These are phyloP conservation scores for Cyclophora punctaria DNA, from an alignment of 2,888 invertebrate genomes.

Conservation along the genomic window DNA sequence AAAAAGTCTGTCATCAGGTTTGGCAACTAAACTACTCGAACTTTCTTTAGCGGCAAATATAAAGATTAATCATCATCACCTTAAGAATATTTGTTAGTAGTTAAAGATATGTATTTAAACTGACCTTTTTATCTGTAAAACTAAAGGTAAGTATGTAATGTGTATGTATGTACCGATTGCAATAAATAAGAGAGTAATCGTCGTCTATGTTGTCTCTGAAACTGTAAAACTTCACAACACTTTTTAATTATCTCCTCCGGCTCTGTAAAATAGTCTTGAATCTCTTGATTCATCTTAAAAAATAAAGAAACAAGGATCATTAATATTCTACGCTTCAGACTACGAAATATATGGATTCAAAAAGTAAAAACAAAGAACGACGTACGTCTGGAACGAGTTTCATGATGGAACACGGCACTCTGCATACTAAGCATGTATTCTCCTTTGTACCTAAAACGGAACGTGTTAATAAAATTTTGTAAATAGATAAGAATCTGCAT, in stretches of 20 bases:
- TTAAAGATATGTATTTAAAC: no score
- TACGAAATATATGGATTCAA: no score
- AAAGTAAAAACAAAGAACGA: conserved; percentile 9
- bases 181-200: conserved; percentile 63
- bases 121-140: no score
- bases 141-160: no score
- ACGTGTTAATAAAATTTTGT: neutral
- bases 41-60: no score
- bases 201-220: conserved; percentile 65
- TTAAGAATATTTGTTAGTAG: no score
- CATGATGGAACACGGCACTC: conserved; percentile 60
- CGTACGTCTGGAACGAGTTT: conserved; percentile 65
- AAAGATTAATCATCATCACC: no score
- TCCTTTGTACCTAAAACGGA: conserved; percentile 49
- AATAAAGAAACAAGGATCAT: neutral
- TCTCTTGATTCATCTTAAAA: conserved; percentile 66
- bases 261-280: conserved; percentile 70
- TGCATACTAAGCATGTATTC: conserved; percentile 61
- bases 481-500: no score
- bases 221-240: conserved; percentile 62
- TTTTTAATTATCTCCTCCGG: conserved; percentile 68
- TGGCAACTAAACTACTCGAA: no score
- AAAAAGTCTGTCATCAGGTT: no score
- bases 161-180: conserved; percentile 46
- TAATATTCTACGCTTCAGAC: neutral